A percentile compares a stretch with the other conserved stretches of the same genome.
Evolutionary conservation across 2,888 invertebrate genomes (phyloP).

Genomic region (Linnaemya vulpina): DNA sequence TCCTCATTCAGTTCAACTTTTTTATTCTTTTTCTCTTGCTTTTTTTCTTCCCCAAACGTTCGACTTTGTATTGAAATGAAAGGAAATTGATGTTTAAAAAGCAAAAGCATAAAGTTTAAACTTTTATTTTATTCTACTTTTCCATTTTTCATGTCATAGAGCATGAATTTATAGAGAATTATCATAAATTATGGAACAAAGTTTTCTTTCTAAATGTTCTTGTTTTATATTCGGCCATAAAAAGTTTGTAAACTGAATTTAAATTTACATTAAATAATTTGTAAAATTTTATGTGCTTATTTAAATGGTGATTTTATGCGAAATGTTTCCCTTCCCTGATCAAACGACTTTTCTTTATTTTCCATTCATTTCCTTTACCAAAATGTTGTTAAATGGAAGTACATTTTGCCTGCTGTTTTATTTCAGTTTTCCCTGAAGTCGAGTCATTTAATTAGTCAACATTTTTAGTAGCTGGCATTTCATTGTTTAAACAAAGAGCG

Average conservation of each 20-base stretch:
- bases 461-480: slow-evolving; percentile 62
- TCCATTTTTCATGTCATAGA: slow-evolving; percentile 12
- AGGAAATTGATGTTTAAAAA: slow-evolving; percentile 72
- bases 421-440: slow-evolving; percentile 53
- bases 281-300: slow-evolving; percentile 11
- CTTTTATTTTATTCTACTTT: too few relatives aligned
- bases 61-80: slow-evolving; percentile 68
- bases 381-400: slow-evolving; percentile 43
- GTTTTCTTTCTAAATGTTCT: slow-evolving; percentile 34
- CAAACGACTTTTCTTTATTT: not conserved
- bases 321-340: not conserved
- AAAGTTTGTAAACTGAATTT: slow-evolving; percentile 13
- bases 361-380: not conserved
- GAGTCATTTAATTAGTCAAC: slow-evolving; percentile 72
- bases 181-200: slow-evolving; percentile 49
- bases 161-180: slow-evolving; percentile 57
- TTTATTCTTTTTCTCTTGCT: slow-evolving; percentile 1
- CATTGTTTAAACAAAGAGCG: slow-evolving; percentile 67
- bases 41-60: slow-evolving; percentile 36
- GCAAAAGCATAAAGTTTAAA: slow-evolving; percentile 65
- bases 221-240: slow-evolving; percentile 18
- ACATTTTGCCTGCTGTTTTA: slow-evolving; percentile 45
- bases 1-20: slow-evolving; percentile 9
- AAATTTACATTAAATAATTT: slow-evolving; percentile 25
- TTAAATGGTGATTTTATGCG: slow-evolving; percentile 38